Evolutionary conservation across 2,113 vertebrate species (phyloP).

Genomic region (Periophthalmus modestus): DNA sequence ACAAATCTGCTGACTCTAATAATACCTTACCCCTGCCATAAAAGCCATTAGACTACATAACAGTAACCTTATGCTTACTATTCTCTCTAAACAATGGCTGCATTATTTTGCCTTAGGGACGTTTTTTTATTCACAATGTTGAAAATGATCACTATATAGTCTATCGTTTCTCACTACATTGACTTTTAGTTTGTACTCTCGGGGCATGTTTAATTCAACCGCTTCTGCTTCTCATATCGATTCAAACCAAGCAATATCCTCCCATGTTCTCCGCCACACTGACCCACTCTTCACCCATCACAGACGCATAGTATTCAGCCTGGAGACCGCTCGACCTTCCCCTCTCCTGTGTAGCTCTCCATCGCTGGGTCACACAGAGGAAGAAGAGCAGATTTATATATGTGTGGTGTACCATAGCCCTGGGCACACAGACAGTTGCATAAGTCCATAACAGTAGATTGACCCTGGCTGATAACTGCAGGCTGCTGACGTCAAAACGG

Average conservation of each 20-base stretch:
- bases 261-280: constrained; percentile 32
- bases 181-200: neutral
- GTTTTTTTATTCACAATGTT: neutral
- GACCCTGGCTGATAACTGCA: constrained; percentile 43
- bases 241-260: neutral
- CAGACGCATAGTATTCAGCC: constrained; percentile 35
- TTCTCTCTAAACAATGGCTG: neutral
- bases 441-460: constrained; percentile 74
- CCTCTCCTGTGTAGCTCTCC: neutral
- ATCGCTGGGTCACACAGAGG: constrained; percentile 44
- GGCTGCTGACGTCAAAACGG: neutral
- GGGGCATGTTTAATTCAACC: constrained; percentile 1
- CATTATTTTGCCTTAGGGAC: neutral
- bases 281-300: neutral
- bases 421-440: constrained; percentile 75
- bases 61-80: neutral
- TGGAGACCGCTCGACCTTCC: constrained; percentile 23
- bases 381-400: constrained; percentile 65
- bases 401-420: constrained; percentile 30
- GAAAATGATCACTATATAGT: neutral
- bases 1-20: too few relatives aligned
- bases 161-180: neutral
- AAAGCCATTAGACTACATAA: neutral
- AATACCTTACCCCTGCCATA: too few relatives aligned
- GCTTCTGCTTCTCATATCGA: neutral